Percentiles rank a stretch among this genome's conserved stretches.
phyloP scores from a whole-genome alignment of 1,140 invertebrate species.

The Stegodyphus mimosarum region DNA sequence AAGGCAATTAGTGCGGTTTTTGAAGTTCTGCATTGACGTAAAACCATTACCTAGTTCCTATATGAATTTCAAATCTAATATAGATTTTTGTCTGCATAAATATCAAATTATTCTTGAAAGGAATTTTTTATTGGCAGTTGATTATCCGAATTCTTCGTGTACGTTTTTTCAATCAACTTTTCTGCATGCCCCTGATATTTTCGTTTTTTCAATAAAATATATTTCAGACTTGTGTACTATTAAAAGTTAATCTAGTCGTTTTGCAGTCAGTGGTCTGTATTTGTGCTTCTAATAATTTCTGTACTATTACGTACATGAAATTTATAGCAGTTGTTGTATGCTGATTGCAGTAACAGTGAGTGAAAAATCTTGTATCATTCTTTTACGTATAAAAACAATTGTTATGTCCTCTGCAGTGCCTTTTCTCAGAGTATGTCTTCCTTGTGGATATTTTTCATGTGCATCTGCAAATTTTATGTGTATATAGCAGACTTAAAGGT shows the following conservation, averaged over 20 bases:
- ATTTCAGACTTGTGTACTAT: conserved; percentile 13
- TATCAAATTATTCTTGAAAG: neutral
- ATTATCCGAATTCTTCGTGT: neutral
- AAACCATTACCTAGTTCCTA: no score
- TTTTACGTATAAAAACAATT: neutral
- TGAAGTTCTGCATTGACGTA: no score
- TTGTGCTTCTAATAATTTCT: neutral
- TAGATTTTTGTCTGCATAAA: neutral
- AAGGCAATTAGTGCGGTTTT: no score
- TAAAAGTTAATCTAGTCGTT: conserved; percentile 57
- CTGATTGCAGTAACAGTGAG: neutral
- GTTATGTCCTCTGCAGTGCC: conserved; percentile 41
- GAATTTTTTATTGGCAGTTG: neutral
- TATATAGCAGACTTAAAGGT: conserved; percentile 51
- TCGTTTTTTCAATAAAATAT: neutral
- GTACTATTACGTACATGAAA: neutral
- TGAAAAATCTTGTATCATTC: neutral
- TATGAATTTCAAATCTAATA: neutral
- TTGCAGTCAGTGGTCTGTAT: conserved; percentile 24
- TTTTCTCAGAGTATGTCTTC: conserved; percentile 46
- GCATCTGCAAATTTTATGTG: conserved; percentile 26
- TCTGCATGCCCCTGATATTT: neutral
- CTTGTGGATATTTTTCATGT: conserved; percentile 3
- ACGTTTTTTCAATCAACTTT: neutral
- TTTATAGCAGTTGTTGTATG: neutral